Evolutionary conservation across 2,888 invertebrate species (phyloP).

Genomic region (Myopa testacea): DNA sequence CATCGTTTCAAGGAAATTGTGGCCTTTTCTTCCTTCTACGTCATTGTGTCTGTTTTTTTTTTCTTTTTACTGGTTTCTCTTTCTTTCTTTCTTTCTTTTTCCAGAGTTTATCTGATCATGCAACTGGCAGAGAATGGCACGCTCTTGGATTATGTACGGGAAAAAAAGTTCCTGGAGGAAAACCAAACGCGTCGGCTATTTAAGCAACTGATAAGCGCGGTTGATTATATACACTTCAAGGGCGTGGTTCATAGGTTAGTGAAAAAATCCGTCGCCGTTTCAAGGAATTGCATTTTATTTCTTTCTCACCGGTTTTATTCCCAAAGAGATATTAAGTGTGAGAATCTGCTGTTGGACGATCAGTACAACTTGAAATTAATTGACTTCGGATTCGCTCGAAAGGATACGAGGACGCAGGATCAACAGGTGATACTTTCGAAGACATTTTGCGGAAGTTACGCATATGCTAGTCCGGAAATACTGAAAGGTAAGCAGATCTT

Average conservation of each 20-base stretch:
- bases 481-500: constrained; percentile 70
- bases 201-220: constrained; percentile 78
- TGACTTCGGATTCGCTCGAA: constrained; percentile 85
- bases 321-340: constrained; percentile 81
- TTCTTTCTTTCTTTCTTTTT: background rate
- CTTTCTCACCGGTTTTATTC: background rate
- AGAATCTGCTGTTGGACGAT: constrained; percentile 81
- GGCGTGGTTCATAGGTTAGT: constrained; percentile 83
- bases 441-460: constrained; percentile 91
- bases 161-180: constrained; percentile 80
- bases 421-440: constrained; percentile 79
- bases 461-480: constrained; percentile 91
- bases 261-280: background rate
- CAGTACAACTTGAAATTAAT: constrained; percentile 80
- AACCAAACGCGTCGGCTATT: constrained; percentile 77
- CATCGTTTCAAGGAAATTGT: no score
- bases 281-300: background rate
- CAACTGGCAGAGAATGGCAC: constrained; percentile 86
- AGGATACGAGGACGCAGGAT: constrained; percentile 76
- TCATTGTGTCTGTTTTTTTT: no score
- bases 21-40: no score
- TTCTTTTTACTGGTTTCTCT: no score
- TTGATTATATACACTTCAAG: constrained; percentile 82
- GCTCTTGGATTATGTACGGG: constrained; percentile 80
- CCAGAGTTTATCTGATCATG: constrained; percentile 86